Evolutionary conservation across 53 echinoderm and acorn worm species (phyloP), one percentile per base, ranked within the genome.

Genomic region (Paracentrotus lividus): DNA sequence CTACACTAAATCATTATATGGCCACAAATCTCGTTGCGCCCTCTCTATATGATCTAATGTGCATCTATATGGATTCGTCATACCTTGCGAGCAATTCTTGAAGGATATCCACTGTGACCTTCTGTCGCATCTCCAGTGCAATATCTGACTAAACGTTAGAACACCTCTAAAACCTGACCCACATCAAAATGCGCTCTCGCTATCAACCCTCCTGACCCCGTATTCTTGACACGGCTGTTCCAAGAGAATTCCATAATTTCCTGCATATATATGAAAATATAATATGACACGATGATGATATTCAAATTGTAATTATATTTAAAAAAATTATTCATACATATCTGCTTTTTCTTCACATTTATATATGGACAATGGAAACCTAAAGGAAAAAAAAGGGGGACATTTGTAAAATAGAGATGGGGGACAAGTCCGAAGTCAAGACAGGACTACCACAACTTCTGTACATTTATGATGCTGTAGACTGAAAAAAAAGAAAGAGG

Each of bases 61-160:
- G 54, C 59, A 24, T 23, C 23, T 0, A 7, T 5, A 21, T 24
- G 59, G 23, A n/a, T 59, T 59, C n/a, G n/a, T n/a, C 18, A 38
- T 61, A 98, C 97, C 99, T 99, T 99, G 9, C 90, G 34, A 99
- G 93, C 0, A 99, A 85, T 76, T 99, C 97, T 89, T 99, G 97
- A 27, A 99, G 77, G 12, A 99, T 93, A 67, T 99, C 97, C 16
- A 96, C 90, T n/a, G 97, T 96, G 24, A 99, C 96, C 31, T 89
- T 95, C 76, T 99, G 96, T 49, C 96, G 93, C 55, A 94, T 45
- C 16, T 95, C 96, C 16, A 88, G 69, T 15, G 96, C 93, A 31
- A 99, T 76, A 23, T 96, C 93, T 58, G 97, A 97, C 21, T 85
- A 88, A 9, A 96, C 5, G 96, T 97, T 56, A 99, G 94, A 2